Percentiles rank a stretch among this genome's conserved stretches.
Evolutionary conservation across 1,140 invertebrate species (phyloP).

Genomic region (Mactra quadrangularis): DNA sequence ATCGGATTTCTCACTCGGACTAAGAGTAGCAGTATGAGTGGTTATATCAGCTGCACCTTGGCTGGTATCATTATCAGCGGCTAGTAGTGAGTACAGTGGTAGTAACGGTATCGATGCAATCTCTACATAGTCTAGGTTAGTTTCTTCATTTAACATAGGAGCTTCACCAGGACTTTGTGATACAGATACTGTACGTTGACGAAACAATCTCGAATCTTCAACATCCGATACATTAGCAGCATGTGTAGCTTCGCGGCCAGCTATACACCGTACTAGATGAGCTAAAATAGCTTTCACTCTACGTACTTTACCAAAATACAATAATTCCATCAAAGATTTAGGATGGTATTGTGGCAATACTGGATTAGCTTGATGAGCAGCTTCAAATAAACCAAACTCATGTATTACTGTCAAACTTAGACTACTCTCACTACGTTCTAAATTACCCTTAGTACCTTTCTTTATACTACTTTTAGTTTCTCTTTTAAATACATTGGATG

Average conservation of each 20-base stretch:
- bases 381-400: constrained; percentile 97
- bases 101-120: constrained; percentile 98
- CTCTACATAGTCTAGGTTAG: constrained; percentile 96
- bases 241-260: constrained; percentile 72
- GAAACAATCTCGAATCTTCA: constrained; percentile 63
- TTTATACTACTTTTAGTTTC: constrained; percentile 67
- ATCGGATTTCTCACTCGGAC: constrained; percentile 85
- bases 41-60: constrained; percentile 66
- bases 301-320: constrained; percentile 96
- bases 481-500: constrained; percentile 55
- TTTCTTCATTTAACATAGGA: constrained; percentile 89
- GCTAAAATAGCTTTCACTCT: constrained; percentile 98
- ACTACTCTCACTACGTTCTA: constrained; percentile 76
- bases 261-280: constrained; percentile 92
- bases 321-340: constrained; percentile 98
- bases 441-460: constrained; percentile 64
- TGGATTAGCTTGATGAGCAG: constrained; percentile 96
- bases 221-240: constrained; percentile 59
- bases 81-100: constrained; percentile 97
- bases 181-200: constrained; percentile 67
- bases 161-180: constrained; percentile 62
- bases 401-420: constrained; percentile 77
- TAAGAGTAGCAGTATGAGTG: constrained; percentile 21
- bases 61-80: constrained; percentile 92
- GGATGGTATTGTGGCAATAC: constrained; percentile 99